A percentile compares a stretch with the other conserved stretches of the same genome.
Conservation (phyloP, 2,888 invertebrate genomes). For the Meliscaeva auricollis region DNA sequence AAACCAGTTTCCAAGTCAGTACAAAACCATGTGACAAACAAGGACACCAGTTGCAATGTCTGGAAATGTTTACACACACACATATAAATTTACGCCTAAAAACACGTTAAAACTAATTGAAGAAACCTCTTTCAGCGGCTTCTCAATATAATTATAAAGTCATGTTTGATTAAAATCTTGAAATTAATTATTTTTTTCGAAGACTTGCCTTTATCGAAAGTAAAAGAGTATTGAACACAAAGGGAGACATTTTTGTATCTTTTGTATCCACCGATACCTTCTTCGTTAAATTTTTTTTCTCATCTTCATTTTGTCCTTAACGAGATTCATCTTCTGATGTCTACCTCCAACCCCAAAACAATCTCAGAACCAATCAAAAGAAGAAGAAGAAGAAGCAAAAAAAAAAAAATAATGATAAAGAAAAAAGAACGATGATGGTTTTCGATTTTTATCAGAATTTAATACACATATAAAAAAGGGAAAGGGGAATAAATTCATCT, state of each 20-base stretch:
- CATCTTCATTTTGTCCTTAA: neutral
- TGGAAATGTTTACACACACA: too few relatives aligned
- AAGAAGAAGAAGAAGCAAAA: neutral
- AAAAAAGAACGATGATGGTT: slow-evolving; percentile 20
- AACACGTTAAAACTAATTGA: neutral
- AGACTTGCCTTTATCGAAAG: neutral
- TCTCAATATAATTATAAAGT: neutral
- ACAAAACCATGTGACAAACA: too few relatives aligned
- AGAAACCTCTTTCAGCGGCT: neutral
- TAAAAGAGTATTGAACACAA: neutral
- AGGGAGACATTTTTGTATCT: neutral
- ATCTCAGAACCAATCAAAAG: slow-evolving; percentile 12
- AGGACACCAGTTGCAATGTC: too few relatives aligned
- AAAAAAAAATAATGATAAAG: neutral
- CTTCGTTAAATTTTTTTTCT: neutral
- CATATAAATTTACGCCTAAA: neutral
- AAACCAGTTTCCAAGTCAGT: too few relatives aligned
- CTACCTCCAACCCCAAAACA: neutral
- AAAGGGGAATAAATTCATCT: slow-evolving; percentile 5
- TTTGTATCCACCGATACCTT: slow-evolving; percentile 4
- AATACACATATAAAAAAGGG: neutral
- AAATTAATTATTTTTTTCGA: neutral
- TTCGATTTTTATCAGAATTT: slow-evolving; percentile 35
- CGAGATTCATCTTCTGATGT: neutral
- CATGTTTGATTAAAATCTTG: neutral